Evolutionary conservation across 2,113 vertebrate genomes (phyloP).

Genomic region (Peromyscus maniculatus): DNA sequence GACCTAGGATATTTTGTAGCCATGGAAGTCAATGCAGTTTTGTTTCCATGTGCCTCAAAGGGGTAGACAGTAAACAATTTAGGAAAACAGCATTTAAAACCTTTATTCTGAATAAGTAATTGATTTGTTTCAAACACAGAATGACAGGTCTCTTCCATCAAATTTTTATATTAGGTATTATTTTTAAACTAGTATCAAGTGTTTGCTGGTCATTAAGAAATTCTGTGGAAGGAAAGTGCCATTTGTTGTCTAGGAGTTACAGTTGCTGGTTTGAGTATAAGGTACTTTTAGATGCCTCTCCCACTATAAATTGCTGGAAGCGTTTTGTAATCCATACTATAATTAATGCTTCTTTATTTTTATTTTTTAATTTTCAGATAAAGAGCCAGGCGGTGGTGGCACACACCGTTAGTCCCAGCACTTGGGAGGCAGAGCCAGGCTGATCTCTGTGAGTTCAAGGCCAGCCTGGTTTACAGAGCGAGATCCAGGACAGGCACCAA

Average conservation of each 20-base stretch:
- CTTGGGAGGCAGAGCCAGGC: too few species aligned
- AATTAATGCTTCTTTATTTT: constrained; percentile 2
- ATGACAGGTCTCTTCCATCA: neutral
- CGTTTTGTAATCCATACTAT: constrained; percentile 43
- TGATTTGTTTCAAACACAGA: neutral
- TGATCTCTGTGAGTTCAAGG: too few species aligned
- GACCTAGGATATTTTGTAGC: constrained; percentile 42
- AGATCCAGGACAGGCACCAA: too few species aligned
- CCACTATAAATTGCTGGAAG: constrained; percentile 47
- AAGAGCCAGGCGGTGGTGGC: too few species aligned
- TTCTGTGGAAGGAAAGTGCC: constrained; percentile 24
- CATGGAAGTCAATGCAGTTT: constrained; percentile 56
- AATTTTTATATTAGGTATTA: constrained; percentile 31
- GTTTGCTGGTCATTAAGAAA: constrained; percentile 63
- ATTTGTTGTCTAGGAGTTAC: constrained; percentile 52
- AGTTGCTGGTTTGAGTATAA: constrained; percentile 30
- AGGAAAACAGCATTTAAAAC: constrained; percentile 46
- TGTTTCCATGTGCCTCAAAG: neutral
- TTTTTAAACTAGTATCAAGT: neutral
- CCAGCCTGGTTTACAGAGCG: too few species aligned
- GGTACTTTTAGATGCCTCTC: constrained; percentile 23
- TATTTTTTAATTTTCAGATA: constrained; percentile 21
- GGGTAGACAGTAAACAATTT: constrained; percentile 31
- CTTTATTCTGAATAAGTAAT: constrained; percentile 39
- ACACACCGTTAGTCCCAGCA: too few species aligned